Conservation (phyloP, 2,113 vertebrate species). For the Synchiropus splendidus region DNA sequence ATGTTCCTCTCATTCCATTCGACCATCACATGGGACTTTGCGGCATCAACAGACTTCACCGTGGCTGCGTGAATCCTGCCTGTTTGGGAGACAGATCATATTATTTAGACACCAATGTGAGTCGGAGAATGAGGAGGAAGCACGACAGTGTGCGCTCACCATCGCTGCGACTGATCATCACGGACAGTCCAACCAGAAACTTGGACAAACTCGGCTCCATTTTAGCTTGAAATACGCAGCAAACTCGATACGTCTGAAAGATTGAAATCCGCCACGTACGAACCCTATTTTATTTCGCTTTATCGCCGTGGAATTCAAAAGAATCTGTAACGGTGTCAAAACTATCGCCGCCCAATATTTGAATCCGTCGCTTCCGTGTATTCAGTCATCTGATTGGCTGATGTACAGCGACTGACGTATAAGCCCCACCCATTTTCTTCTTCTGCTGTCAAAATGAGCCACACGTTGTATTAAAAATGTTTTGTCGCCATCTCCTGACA, state of each 20-base stretch:
- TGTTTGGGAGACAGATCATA: conserved; percentile 12
- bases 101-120: background rate
- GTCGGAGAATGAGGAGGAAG: no score
- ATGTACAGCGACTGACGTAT: background rate
- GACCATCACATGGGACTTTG: conserved; percentile 41
- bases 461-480: no score
- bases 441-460: background rate
- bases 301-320: background rate
- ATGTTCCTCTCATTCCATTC: conserved; percentile 57
- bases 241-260: background rate
- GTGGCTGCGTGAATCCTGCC: conserved; percentile 60
- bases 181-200: conserved; percentile 38
- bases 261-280: background rate
- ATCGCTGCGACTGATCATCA: conserved; percentile 59
- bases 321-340: background rate
- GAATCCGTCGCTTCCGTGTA: conserved; percentile 21
- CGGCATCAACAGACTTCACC: conserved; percentile 39
- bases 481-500: conserved; percentile 7
- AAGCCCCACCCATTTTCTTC: conserved; percentile 2
- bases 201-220: conserved; percentile 40
- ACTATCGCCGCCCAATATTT: conserved; percentile 33
- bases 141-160: conserved; percentile 35
- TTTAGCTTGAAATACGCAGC: background rate
- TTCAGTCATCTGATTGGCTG: conserved; percentile 32
- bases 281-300: background rate